Base-by-base conservation (phyloP, 2,888 invertebrate species). In the Cremastinae sp. region DNA sequence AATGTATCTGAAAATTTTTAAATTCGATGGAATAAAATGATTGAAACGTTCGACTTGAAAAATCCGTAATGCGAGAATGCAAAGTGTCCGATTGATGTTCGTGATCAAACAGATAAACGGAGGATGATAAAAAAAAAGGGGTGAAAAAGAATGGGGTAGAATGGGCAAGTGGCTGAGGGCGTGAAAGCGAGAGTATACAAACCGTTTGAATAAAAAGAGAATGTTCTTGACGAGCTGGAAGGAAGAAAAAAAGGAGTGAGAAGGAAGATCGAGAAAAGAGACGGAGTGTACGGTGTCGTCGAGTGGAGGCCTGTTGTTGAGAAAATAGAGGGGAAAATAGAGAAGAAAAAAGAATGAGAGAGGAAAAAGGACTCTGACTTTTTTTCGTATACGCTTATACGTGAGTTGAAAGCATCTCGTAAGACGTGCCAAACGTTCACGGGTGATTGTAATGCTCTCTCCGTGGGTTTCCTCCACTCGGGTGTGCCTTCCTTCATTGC, bases 241-340 rank as follows among this genome's bases (percentile, higher is more conserved):
- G 49, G 69, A 45, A 47, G 28, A 37, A 14, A 12, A 10, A 28
- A 28, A 12, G n/a, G 37, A 16, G 41, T 9, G 59, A 37, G 37
- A 43, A 18, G 20, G 7, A 9, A 28, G 28, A 28, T 56, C 53
- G 61, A 69, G 49, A 68, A 65, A 68, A 65, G 69, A 75, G 75
- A 70, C 74, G 78, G 75, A 79, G 75, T n/a, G n/a, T 79, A 79
- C 74, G 80, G 78, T 62, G 79, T 75, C 72, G 76, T 74, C 62
- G 61, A 53, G 65, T 71, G 74, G 74, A 61, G 65, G 70, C 77
- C 53, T 68, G 70, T 41, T 66, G 68, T 64, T 73, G 66, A 74
- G 73, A 65, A 65, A 10, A 59, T 20, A 47, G 43, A 49, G 14
- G 43, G 56, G 66, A 43, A 49, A 39, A 59, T 62, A 68, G 66